These are phyloP conservation scores for Aphidius colemani DNA, from an alignment of 2,888 invertebrate species.

Conservation along the genomic window DNA sequence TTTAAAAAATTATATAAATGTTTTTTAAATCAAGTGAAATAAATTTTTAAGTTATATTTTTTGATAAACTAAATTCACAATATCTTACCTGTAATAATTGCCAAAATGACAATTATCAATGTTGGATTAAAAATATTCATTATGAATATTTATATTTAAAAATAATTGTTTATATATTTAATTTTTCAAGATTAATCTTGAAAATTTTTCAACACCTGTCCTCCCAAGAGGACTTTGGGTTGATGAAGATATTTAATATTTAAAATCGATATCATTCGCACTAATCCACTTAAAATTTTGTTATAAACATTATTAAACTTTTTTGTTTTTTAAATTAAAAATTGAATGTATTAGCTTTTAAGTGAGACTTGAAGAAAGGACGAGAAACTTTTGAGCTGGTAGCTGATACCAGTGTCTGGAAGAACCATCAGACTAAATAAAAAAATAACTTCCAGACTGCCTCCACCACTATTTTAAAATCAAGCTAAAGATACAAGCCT, in stretches of 20 bases:
- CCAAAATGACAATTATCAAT: constrained; percentile 36
- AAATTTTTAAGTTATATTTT: constrained; percentile 15
- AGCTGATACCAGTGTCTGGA: too few relatives aligned
- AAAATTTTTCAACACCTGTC: constrained; percentile 10
- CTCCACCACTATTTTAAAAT: too few relatives aligned
- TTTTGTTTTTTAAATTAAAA: constrained; percentile 1
- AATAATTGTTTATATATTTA: too few relatives aligned
- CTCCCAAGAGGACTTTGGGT: constrained; percentile 7
- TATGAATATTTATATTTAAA: constrained; percentile 24
- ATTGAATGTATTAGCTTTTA: not conserved
- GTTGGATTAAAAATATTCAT: constrained; percentile 39
- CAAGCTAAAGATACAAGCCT: too few relatives aligned
- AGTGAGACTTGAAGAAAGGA: not conserved
- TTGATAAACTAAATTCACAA: constrained; percentile 3
- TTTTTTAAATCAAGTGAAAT: constrained; percentile 20
- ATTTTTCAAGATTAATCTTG: not conserved
- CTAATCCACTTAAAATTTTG: not conserved
- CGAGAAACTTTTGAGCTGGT: too few relatives aligned
- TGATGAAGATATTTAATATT: not conserved
- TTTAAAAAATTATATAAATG: constrained; percentile 10
- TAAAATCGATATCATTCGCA: constrained; percentile 8
- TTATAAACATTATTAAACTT: not conserved
- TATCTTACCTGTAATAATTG: constrained; percentile 38
- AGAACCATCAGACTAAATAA: too few relatives aligned
- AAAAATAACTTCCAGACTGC: too few relatives aligned